phyloP scores from a whole-genome alignment of 2,113 vertebrate genomes.

The Sebastes schlegelii region DNA sequence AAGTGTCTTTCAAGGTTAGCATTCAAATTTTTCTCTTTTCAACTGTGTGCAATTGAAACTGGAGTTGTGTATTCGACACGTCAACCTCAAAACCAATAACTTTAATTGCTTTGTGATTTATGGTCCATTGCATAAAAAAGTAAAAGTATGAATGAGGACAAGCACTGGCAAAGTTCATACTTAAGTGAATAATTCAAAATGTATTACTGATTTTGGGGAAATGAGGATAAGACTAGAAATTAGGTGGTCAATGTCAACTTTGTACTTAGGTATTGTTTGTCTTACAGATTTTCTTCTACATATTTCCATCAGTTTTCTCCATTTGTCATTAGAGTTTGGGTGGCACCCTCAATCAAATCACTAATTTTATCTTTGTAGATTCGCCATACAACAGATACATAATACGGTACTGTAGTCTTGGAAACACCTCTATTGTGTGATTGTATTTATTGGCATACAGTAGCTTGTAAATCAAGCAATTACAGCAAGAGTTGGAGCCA shows the following conservation, averaged over 20 bases:
- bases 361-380: not conserved
- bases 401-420: not conserved
- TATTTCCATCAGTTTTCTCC: too few species aligned
- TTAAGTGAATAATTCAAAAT: not conserved
- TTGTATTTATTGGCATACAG: not conserved
- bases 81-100: not conserved
- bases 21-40: slow-evolving; percentile 9
- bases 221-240: not conserved
- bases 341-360: not conserved
- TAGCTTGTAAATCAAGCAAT: not conserved
- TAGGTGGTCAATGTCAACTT: not conserved
- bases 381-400: not conserved
- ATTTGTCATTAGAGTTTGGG: not conserved
- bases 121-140: not conserved
- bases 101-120: not conserved
- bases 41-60: not conserved
- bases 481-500: not conserved
- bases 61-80: slow-evolving; percentile 12
- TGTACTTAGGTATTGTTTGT: not conserved
- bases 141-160: not conserved
- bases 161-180: not conserved
- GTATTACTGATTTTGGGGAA: too few species aligned
- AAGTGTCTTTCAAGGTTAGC: slow-evolving; percentile 37
- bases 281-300: too few species aligned
- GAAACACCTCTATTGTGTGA: not conserved